Conservation (phyloP, 2,888 invertebrate genomes). For the Drosophila buzzatii region DNA sequence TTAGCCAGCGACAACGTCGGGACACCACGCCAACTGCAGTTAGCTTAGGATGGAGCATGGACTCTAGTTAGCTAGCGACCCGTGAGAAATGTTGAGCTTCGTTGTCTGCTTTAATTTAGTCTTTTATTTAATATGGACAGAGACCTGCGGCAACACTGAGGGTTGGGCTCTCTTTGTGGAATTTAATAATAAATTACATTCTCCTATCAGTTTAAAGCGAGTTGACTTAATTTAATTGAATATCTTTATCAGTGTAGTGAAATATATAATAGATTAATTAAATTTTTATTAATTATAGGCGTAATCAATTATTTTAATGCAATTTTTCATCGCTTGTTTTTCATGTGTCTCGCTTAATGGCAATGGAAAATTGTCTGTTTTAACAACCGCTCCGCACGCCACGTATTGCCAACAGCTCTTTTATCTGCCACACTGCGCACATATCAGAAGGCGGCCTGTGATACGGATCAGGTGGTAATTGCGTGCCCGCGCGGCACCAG, state of each 20-base stretch:
- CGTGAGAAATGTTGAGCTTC: slow-evolving; percentile 9
- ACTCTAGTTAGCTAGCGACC: slow-evolving; percentile 6
- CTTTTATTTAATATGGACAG: slow-evolving; percentile 26
- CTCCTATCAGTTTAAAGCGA: not conserved
- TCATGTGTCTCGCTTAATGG: slow-evolving; percentile 6
- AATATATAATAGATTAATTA: slow-evolving; percentile 10
- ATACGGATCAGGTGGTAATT: slow-evolving; percentile 94
- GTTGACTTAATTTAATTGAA: slow-evolving; percentile 10
- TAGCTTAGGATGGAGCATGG: slow-evolving; percentile 36
- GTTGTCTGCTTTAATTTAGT: slow-evolving; percentile 60
- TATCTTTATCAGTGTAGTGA: not conserved
- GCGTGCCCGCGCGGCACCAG: slow-evolving; percentile 97
- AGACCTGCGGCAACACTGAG: not conserved
- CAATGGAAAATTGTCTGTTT: slow-evolving; percentile 8
- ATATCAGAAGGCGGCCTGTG: slow-evolving; percentile 96
- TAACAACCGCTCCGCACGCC: slow-evolving; percentile 19
- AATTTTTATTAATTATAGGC: slow-evolving; percentile 9
- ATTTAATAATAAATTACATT: slow-evolving; percentile 4
- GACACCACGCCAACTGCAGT: slow-evolving; percentile 4
- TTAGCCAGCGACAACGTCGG: not conserved
- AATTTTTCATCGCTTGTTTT: slow-evolving; percentile 12
- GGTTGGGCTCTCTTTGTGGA: not conserved
- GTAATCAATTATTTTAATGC: slow-evolving; percentile 36
- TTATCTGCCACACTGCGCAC: slow-evolving; percentile 96
- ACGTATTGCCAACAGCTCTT: slow-evolving; percentile 88